Evolutionary conservation across 2,113 vertebrate species (phyloP), one percentile per base, ranked within the genome.

Genomic region (Notechis scutatus): DNA sequence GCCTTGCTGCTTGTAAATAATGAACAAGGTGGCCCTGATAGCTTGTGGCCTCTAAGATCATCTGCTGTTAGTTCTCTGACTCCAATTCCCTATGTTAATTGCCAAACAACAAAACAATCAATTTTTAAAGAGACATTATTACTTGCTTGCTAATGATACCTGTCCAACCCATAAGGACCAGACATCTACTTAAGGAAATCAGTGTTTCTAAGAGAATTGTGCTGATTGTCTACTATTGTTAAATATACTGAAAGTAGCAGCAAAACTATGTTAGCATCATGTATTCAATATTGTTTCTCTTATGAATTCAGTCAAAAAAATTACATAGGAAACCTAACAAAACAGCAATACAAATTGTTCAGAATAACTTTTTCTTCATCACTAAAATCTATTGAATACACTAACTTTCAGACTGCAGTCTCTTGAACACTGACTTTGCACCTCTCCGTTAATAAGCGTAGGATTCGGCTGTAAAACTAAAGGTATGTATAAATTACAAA

Each of bases 291-390:
- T 64, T 47, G 74, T 64, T 85, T 47, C 81, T 21, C 20, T 95
- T 61, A 54, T 15, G 9, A 12, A 0, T 0, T 50, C 0, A 59
- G 3, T 4, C 2, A 0, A 1, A 34, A 86, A 21, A 55, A 0
- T 1, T 55, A 93, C 39, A 12, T 3, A 93, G 18, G 3, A 87
- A 93, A 94, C 55, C 61, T 3, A 54, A 26, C 34, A 81, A 11
- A 93, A 50, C 5, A 8, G 90, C 0, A 0, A 90, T 90, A 39
- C 34, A 57, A 90, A 85, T 6, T 23, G 34, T 50, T 8, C 39
- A 64, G 4, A 93, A 64, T 4, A 57, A 55, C 34, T 42, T n/a
- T 90, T 55, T 81, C 54, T 90, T n/a, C 29, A 94, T 6, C 57
- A 95, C 15, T 1, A 57, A 87, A 85, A 93, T 12, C 42, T 87